A percentile compares a stretch with the other conserved stretches of the same genome.
Conservation (phyloP, 2,113 vertebrate species). For the Centropus bengalensis region DNA sequence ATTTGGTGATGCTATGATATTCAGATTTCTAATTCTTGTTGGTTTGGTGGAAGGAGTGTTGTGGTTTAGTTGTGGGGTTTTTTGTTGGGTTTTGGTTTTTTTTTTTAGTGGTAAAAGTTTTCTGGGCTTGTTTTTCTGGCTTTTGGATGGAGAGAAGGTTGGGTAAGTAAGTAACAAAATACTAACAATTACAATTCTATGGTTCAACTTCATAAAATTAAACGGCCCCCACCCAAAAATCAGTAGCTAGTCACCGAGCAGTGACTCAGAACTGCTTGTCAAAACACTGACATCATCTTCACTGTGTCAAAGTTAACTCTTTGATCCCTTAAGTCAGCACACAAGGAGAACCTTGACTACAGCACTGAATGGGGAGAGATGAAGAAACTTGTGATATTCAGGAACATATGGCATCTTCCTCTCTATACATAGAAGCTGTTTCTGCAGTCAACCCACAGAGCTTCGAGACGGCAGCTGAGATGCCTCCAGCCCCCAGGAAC, state of each 20-base stretch:
- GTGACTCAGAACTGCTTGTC: not conserved
- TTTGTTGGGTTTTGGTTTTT: not conserved
- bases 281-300: not conserved
- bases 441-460: constrained; percentile 1
- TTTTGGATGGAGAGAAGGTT: not conserved
- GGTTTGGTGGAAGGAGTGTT: not conserved
- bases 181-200: not conserved
- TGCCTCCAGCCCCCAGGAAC: not conserved
- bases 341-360: not conserved
- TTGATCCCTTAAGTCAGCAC: not conserved
- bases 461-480: not conserved
- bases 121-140: not conserved
- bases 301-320: not conserved
- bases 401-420: constrained; percentile 2
- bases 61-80: not conserved
- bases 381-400: not conserved
- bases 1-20: not conserved
- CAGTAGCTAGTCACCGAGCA: not conserved
- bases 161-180: not conserved
- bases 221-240: not conserved
- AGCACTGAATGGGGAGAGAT: not conserved
- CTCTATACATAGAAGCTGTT: not conserved
- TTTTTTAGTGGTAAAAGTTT: not conserved
- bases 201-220: not conserved
- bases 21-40: not conserved